phyloP scores from a whole-genome alignment of 2,797 vertebrate species.

The Halcyon badia region DNA sequence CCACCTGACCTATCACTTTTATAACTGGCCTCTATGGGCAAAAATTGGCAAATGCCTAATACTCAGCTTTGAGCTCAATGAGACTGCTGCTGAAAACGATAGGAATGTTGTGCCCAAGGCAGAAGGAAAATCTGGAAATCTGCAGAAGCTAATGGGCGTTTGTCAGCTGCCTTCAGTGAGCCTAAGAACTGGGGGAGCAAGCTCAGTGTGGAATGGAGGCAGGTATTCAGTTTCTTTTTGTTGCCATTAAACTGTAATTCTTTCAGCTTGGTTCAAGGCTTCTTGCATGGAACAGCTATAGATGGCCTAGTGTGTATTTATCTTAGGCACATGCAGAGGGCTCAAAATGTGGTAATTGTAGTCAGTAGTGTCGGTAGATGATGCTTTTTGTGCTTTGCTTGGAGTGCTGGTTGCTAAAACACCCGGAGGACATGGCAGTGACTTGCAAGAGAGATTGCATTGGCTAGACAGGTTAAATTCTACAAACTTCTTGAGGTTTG shows the following conservation, averaged over 20 bases:
- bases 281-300: not conserved
- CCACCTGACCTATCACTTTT: not conserved
- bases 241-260: not conserved
- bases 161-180: not conserved
- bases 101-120: not conserved
- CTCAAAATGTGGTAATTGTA: not conserved
- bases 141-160: not conserved
- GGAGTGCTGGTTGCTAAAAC: not conserved
- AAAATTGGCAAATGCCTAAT: not conserved
- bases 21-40: not conserved
- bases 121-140: not conserved
- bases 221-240: not conserved
- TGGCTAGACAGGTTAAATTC: not conserved
- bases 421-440: not conserved
- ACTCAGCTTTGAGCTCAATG: not conserved
- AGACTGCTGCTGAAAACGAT: not conserved
- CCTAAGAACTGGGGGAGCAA: not conserved
- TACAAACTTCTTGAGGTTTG: not conserved
- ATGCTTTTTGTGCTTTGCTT: not conserved
- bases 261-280: not conserved
- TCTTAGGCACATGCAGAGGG: not conserved
- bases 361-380: accelerated
- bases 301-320: not conserved
- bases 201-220: not conserved
- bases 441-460: not conserved